phyloP scores from a whole-genome alignment of 1,140 invertebrate species.

The Andrena cerasifolii region DNA sequence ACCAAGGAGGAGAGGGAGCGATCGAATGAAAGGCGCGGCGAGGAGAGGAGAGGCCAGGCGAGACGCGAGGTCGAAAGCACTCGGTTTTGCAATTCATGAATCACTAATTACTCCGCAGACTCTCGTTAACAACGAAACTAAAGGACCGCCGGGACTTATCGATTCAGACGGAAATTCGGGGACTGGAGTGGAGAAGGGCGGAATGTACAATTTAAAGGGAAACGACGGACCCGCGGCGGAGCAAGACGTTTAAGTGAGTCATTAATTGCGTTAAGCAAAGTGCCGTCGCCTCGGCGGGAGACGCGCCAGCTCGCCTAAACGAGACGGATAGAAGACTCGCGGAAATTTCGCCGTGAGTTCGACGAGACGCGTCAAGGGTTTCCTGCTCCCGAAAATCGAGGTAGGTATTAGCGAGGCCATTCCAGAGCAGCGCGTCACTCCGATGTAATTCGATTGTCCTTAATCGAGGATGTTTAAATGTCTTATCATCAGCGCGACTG shows the following conservation, averaged over 20 bases:
- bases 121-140: constrained; percentile 47
- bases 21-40: not conserved
- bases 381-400: not conserved
- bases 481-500: not conserved
- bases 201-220: constrained; percentile 48
- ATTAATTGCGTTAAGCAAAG: constrained; percentile 69
- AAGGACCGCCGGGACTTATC: constrained; percentile 50
- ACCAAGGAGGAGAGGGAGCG: too few species aligned
- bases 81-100: constrained; percentile 49
- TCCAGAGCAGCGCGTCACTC: too few species aligned
- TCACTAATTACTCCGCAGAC: constrained; percentile 46
- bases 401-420: too few species aligned
- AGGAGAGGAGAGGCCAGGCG: not conserved
- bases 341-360: constrained; percentile 52
- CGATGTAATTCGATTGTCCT: not conserved
- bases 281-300: constrained; percentile 36
- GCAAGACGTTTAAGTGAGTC: constrained; percentile 63
- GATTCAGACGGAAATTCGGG: constrained; percentile 49
- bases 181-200: not conserved
- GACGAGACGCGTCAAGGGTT: constrained; percentile 37
- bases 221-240: constrained; percentile 17
- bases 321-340: constrained; percentile 33
- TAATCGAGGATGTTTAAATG: not conserved
- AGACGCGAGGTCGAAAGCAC: not conserved
- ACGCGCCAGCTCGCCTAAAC: constrained; percentile 19